Percentiles rank a stretch among this genome's conserved stretches.
Conservation (phyloP, 2,797 vertebrate genomes). For the Tapirus indicus region DNA sequence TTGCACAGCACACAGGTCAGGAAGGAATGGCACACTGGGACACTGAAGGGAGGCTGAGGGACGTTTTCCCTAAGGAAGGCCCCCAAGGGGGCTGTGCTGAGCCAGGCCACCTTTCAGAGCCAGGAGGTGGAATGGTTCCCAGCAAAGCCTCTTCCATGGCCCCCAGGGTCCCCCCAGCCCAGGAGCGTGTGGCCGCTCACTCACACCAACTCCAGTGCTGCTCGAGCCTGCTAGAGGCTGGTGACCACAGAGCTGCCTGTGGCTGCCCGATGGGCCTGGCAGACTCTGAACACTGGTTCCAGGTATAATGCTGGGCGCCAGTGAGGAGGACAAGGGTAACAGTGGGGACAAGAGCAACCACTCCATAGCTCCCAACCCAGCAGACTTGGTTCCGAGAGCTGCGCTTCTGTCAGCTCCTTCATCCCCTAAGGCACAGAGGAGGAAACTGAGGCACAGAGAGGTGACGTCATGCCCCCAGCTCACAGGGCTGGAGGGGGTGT, state of each 20-base stretch:
- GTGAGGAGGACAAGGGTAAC: too few species aligned
- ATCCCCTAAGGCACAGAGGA: neutral
- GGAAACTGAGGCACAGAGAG: too few species aligned
- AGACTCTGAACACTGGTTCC: neutral
- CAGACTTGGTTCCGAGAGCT: neutral
- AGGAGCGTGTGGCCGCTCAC: accelerated
- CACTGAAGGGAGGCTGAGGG: neutral
- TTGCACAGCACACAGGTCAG: neutral
- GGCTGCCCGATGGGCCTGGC: neutral
- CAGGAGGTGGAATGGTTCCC: neutral
- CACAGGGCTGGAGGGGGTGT: accelerated
- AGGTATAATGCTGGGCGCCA: accelerated
- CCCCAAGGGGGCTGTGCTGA: neutral
- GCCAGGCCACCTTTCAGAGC: neutral
- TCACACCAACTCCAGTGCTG: accelerated
- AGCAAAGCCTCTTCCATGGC: accelerated
- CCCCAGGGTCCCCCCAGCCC: accelerated
- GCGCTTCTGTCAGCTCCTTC: neutral
- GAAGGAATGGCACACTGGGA: accelerated
- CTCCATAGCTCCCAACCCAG: too few species aligned
- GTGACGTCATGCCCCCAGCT: neutral
- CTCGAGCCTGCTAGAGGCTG: neutral
- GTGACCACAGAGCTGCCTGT: neutral
- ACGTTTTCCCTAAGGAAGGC: neutral
- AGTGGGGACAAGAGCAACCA: neutral